Evolutionary conservation across 2,888 invertebrate genomes (phyloP), one percentile per base, ranked within the genome.

Genomic region (Trichogramma dendrolimi): DNA sequence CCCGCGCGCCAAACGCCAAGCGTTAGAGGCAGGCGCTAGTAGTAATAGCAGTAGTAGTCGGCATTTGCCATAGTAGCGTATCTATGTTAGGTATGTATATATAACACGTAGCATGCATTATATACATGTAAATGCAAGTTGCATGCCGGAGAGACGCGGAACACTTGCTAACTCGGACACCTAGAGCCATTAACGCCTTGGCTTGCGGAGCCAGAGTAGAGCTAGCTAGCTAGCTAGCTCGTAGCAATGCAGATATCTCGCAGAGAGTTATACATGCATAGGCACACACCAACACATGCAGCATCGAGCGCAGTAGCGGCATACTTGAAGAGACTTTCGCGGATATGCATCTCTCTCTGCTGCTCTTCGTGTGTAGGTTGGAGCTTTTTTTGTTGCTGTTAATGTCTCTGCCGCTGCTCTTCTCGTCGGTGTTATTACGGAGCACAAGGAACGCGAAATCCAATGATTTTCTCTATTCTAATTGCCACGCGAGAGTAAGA

Each of bases 111-210:
- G 27, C 27, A 27, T 27, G 27, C 27, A 27, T 27, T 27, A 27
- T 43, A 53, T 27, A 61, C 60, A 58, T 58, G 61, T 62, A 65
- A 64, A 62, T 62, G 46, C 61, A 61, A 62, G 65, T 64, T 57
- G 62, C 55, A 53, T 68, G 67, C 67, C 63, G 70, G 69, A 71
- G 68, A 68, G 72, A 72, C 70, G 70, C 73, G 78, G 77, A 73
- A 78, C 73, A 78, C 78, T 78, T 78, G 75, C 67, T 72, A 79
- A 76, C 72, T 74, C 73, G 77, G 76, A 71, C 77, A 73, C 68
- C 7, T 48, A 38, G 11, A 53, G 38, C 55, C 52, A 58, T 64
- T 61, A 58, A 47, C 54, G 54, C 53, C 50, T 48, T 52, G 27
- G 42, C 53, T 44, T 27, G 27, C 43, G 5, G 43, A 43, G 10